Conservation (phyloP, 2,797 vertebrate genomes). For the Notolepis coatsorum region DNA sequence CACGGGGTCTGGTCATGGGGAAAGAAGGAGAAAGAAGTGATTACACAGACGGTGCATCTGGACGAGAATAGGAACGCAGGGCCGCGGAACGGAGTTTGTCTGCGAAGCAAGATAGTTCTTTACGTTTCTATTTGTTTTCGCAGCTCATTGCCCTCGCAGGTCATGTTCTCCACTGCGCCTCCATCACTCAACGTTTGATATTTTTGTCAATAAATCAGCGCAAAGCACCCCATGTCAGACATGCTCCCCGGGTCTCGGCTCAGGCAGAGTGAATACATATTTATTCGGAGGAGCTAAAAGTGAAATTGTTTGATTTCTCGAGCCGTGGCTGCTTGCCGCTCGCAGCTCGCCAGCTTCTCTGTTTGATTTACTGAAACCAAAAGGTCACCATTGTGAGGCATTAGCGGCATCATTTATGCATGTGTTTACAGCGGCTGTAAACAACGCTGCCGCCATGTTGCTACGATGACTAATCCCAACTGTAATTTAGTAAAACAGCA, state of each 20-base stretch:
- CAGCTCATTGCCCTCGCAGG: slow-evolving; percentile 78
- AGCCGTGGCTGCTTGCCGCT: slow-evolving; percentile 42
- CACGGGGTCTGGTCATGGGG: slow-evolving; percentile 42
- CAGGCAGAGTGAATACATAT: slow-evolving; percentile 73
- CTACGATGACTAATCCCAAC: background rate
- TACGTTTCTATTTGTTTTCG: slow-evolving; percentile 76
- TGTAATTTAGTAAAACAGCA: background rate
- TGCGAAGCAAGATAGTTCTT: slow-evolving; percentile 73
- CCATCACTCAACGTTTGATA: slow-evolving; percentile 79
- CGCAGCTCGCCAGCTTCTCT: slow-evolving; percentile 44
- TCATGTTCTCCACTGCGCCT: slow-evolving; percentile 71
- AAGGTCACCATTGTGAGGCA: slow-evolving; percentile 65
- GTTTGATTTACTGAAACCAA: slow-evolving; percentile 72
- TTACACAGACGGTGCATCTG: slow-evolving; percentile 58
- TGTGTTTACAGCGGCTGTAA: slow-evolving; percentile 38
- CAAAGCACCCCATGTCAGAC: slow-evolving; percentile 72
- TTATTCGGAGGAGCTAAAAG: slow-evolving; percentile 70
- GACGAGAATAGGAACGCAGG: slow-evolving; percentile 66
- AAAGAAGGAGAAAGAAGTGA: slow-evolving; percentile 60
- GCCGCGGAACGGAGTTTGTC: slow-evolving; percentile 55
- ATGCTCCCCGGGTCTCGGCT: slow-evolving; percentile 70
- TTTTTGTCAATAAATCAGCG: slow-evolving; percentile 83
- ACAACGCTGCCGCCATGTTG: background rate
- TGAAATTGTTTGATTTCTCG: slow-evolving; percentile 74
- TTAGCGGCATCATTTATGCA: slow-evolving; percentile 58